Base-by-base conservation (phyloP, 1,140 invertebrate species). In the Metaphire vulgaris region DNA sequence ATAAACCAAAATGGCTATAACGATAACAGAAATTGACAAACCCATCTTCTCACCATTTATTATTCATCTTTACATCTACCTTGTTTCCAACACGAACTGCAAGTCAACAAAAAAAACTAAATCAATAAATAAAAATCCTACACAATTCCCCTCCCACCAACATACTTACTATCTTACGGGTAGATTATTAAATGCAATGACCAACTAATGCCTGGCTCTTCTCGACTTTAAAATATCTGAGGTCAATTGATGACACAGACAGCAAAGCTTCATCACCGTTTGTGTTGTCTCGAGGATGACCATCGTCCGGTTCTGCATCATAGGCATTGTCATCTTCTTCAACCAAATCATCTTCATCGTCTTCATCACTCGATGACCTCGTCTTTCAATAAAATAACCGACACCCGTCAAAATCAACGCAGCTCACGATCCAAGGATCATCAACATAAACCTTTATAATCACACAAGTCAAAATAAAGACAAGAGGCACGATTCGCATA, bases 41-140 rank as follows among this genome's bases (percentile, higher is more conserved):
- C n/a, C n/a, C n/a, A n/a, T n/a, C n/a, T n/a, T n/a, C 41, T 56
- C 41, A 56, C 41, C 41, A 56, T 56, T 56, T 56, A 56, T 56
- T 56, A 6, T 56, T 6, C 6, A 56, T 21, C 41, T 56, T 56
- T 21, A 56, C 41, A 12, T 56, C 41, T 21, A 56, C 41, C 21
- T 56, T 56, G 41, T 21, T 56, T 56, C 41, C 41, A 56, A 56
- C 41, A 56, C 41, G 41, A 56, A 6, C 41, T 56, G 21, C n/a
- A n/a, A n/a, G 21, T 12, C 41, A 56, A 56, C 41, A 56, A 56
- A 21, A 56, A 56, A 21, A 56, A 56, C 41, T n/a, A n/a, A n/a
- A n/a, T n/a, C n/a, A n/a, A n/a, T n/a, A n/a, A n/a, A n/a, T n/a
- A n/a, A n/a, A n/a, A n/a, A n/a, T n/a, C n/a, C n/a, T n/a, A n/a